Evolutionary conservation across 2,888 invertebrate genomes (phyloP), one percentile per base, ranked within the genome.

Genomic region (Quadriops clusia): DNA sequence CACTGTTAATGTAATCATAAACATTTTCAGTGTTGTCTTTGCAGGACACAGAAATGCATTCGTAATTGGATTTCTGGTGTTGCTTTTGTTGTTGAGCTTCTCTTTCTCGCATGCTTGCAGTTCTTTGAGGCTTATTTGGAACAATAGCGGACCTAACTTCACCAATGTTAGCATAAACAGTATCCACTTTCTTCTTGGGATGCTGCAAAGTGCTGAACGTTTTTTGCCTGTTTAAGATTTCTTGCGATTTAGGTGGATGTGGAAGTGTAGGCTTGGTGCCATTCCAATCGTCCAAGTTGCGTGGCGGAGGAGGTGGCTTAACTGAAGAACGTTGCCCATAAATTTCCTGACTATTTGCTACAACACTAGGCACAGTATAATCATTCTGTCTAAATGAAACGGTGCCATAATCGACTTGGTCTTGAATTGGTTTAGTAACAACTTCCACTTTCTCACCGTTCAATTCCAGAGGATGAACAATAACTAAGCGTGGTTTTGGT

Each of bases 401-500:
- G 24, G n/a, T 11, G n/a, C 24, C 9, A 6, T 24, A n/a, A 6
- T 11, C 10, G 14, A 11, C 24, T 12, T 24, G 20, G 61, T 53
- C 71, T 73, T 38, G 4, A 39, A 39, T 22, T 14, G 38, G 36
- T 39, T 56, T 58, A 2, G 49, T 41, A 1, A 85, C 72, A 18
- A 86, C 84, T 53, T 86, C 83, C 2, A 85, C 83, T 37, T 70
- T 79, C 6, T 79, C 74, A 16, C 83, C 81, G 55, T 85, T 85
- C 36, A 87, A 68, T 50, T 89, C 87, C 45, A 84, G 65, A 8
- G 89, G 89, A 66, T 89, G 89, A 38, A 89, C 85, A 43, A 89
- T 89, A 36, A 87, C 84, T 13, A 86, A 65, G 9, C 83, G 70
- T 3, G 81, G 80, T 49, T 81, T 82, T 4, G 74, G 71, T 47